These are phyloP conservation scores for Hoplias malabaricus DNA, from an alignment of 2,113 vertebrate species.

Conservation along the genomic window DNA sequence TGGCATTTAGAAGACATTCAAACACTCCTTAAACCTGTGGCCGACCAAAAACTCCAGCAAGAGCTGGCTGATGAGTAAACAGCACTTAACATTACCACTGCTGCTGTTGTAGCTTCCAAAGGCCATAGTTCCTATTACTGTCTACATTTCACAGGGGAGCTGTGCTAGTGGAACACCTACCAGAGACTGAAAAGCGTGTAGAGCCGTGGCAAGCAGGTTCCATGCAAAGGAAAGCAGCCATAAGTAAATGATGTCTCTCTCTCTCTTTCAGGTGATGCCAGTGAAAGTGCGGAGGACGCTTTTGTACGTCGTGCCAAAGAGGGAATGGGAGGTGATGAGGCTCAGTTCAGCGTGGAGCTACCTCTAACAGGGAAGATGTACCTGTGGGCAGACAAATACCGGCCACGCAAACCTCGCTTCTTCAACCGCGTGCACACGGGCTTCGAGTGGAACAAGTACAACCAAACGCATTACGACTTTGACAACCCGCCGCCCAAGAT, in stretches of 20 bases:
- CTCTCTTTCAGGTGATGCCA: slow-evolving; percentile 84
- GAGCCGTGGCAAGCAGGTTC: too few relatives aligned
- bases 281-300: slow-evolving; percentile 89
- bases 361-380: slow-evolving; percentile 92
- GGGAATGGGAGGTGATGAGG: slow-evolving; percentile 93
- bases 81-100: too few relatives aligned
- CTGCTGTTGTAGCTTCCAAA: too few relatives aligned
- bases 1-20: too few relatives aligned
- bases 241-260: not conserved
- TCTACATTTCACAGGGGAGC: too few relatives aligned
- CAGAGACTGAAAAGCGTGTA: too few relatives aligned
- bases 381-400: slow-evolving; percentile 97
- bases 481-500: slow-evolving; percentile 97
- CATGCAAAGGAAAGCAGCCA: too few relatives aligned
- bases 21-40: too few relatives aligned
- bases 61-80: too few relatives aligned
- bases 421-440: slow-evolving; percentile 98
- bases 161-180: too few relatives aligned
- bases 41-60: too few relatives aligned
- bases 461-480: slow-evolving; percentile 97
- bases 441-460: slow-evolving; percentile 99
- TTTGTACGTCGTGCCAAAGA: slow-evolving; percentile 91
- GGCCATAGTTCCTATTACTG: too few relatives aligned
- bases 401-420: slow-evolving; percentile 94
- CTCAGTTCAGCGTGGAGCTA: slow-evolving; percentile 96